phyloP scores from a whole-genome alignment of 2,797 vertebrate genomes.

The Dromococcyx pavoninus region DNA sequence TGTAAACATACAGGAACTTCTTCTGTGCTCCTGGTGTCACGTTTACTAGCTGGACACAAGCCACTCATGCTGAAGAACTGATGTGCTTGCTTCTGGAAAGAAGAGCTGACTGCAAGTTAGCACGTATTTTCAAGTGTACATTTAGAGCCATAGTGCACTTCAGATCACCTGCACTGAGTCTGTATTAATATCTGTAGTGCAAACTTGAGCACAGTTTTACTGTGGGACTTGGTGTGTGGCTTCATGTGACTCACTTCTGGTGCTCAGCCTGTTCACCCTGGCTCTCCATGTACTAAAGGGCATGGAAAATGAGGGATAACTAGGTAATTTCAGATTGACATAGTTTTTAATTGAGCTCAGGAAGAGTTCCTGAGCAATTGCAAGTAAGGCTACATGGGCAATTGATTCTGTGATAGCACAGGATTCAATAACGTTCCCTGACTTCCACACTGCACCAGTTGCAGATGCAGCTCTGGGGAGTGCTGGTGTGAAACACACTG shows the following conservation, averaged over 20 bases:
- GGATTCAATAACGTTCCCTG: neutral
- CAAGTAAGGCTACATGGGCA: neutral
- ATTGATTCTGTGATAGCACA: neutral
- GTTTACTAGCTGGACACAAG: neutral
- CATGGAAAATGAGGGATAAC: neutral
- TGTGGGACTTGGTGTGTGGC: rapidly evolving
- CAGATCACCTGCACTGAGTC: neutral
- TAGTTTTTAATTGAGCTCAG: neutral
- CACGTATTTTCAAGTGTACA: neutral
- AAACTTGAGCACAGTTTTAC: neutral
- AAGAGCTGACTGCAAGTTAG: neutral
- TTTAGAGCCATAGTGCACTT: neutral
- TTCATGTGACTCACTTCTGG: neutral
- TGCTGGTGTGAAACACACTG: neutral
- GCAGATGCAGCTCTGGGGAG: neutral
- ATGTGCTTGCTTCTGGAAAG: neutral
- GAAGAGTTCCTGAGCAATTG: neutral
- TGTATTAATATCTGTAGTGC: too few species aligned
- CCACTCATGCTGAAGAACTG: rapidly evolving
- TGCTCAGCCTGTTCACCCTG: rapidly evolving
- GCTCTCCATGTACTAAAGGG: too few species aligned
- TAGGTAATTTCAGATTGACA: neutral
- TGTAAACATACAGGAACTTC: neutral
- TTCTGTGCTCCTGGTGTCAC: neutral
- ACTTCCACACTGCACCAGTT: neutral